These are phyloP conservation scores for Zaprionus ghesquierei DNA, from an alignment of 1,140 invertebrate genomes.

Conservation along the genomic window DNA sequence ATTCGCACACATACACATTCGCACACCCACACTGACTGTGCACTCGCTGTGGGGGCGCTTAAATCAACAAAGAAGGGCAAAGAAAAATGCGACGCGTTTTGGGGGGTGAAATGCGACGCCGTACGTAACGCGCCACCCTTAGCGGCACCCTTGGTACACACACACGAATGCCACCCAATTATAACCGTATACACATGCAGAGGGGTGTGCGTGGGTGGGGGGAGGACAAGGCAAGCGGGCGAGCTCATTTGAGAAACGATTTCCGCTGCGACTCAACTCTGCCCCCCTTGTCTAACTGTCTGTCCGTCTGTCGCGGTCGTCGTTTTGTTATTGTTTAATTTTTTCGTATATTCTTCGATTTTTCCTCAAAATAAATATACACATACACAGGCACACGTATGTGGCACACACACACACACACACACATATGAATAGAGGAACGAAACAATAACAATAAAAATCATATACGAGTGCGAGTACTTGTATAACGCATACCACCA, in stretches of 20 bases:
- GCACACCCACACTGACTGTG: conserved; percentile 3
- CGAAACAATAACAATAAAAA: conserved; percentile 82
- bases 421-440: conserved; percentile 51
- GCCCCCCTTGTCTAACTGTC: neutral
- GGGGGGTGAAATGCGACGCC: conserved; percentile 63
- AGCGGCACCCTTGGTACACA: conserved; percentile 52
- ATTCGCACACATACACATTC: conserved; percentile 14
- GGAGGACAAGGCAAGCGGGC: neutral
- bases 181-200: conserved; percentile 63
- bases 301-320: conserved; percentile 13
- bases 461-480: conserved; percentile 49
- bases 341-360: conserved; percentile 72
- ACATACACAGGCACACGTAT: conserved; percentile 10
- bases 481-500: conserved; percentile 30
- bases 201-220: conserved; percentile 9
- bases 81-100: conserved; percentile 54
- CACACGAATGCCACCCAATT: conserved; percentile 75
- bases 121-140: conserved; percentile 32
- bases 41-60: conserved; percentile 40
- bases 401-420: neutral
- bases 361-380: conserved; percentile 37
- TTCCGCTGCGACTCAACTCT: conserved; percentile 16
- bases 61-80: conserved; percentile 64
- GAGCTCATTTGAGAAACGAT: conserved; percentile 48
- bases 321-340: conserved; percentile 73